Base-by-base conservation (phyloP, 1,140 invertebrate species). In the Trinorchestia longiramus region DNA sequence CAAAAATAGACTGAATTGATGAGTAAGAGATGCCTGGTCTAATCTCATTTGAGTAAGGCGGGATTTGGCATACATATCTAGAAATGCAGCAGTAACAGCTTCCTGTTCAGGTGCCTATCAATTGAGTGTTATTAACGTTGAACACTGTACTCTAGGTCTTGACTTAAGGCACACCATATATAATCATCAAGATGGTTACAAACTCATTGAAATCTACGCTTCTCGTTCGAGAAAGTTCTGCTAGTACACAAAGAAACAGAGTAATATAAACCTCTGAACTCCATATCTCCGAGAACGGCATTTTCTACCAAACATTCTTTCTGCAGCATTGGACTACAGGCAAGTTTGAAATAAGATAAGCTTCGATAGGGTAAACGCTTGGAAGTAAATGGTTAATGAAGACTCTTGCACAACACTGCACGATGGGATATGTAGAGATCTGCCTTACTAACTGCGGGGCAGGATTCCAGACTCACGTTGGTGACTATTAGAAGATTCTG, bases 401-500 rank as follows among this genome's bases (percentile, higher is more conserved):
- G 47, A 6, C 47, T 53, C 19, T 53, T 19, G 19, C 47, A 19
- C 47, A 53, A 19, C 47, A 19, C n/a, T n/a, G n/a, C n/a, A n/a
- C n/a, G n/a, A n/a, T n/a, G n/a, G n/a, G n/a, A n/a, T n/a, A n/a
- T n/a, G n/a, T n/a, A n/a, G n/a, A n/a, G n/a, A n/a, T n/a, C n/a
- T n/a, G n/a, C n/a, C n/a, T n/a, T n/a, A n/a, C n/a, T n/a, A n/a
- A n/a, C n/a, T n/a, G n/a, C n/a, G n/a, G n/a, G n/a, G n/a, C n/a
- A n/a, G n/a, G n/a, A n/a, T 42, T 17, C 41, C 42, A 43, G 8
- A 94, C 92, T 94, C 92, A 94, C 92, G 92, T 94, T 94, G 36
- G 92, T 94, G 92, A 94, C 92, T 11, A 94, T 94, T 11, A 94
- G 92, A 8, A 94, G 43, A 40, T 94, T 94, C 92, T 94, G 92